Evolutionary conservation across 1,140 invertebrate species (phyloP).

Genomic region (Calosoma granatense): DNA sequence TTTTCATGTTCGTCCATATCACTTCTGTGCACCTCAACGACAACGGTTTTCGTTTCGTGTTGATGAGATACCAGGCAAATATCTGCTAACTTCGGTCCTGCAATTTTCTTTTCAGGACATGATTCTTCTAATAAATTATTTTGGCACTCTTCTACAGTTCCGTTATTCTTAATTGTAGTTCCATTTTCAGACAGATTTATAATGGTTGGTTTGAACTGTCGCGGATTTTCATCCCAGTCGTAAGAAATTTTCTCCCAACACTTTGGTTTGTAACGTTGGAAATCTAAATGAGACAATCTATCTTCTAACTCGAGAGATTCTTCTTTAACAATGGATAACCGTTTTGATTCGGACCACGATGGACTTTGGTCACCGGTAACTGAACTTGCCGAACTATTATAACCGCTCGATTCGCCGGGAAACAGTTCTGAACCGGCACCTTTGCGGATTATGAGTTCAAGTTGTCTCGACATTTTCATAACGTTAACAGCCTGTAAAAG

Average conservation of each 20-base stretch:
- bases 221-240: constrained; percentile 40
- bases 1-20: constrained; percentile 24
- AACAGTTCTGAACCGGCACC: constrained; percentile 64
- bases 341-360: constrained; percentile 47
- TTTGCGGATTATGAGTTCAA: constrained; percentile 62
- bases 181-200: constrained; percentile 57
- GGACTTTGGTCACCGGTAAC: constrained; percentile 62
- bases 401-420: constrained; percentile 67
- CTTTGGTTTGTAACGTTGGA: constrained; percentile 14
- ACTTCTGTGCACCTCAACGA: constrained; percentile 49
- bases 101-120: constrained; percentile 11
- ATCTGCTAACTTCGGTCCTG: constrained; percentile 21
- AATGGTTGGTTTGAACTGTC: constrained; percentile 44
- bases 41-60: constrained; percentile 45
- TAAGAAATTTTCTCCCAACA: constrained; percentile 35
- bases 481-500: constrained; percentile 54
- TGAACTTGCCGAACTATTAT: constrained; percentile 68
- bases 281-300: constrained; percentile 30
- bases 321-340: constrained; percentile 57
- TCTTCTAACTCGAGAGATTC: constrained; percentile 43
- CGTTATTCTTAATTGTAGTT: constrained; percentile 51
- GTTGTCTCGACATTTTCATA: constrained; percentile 61
- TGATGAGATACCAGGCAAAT: constrained; percentile 25
- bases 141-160: constrained; percentile 22
- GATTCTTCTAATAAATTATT: constrained; percentile 13